Conservation (phyloP, 2,888 invertebrate genomes). For the Drosophila recens region DNA sequence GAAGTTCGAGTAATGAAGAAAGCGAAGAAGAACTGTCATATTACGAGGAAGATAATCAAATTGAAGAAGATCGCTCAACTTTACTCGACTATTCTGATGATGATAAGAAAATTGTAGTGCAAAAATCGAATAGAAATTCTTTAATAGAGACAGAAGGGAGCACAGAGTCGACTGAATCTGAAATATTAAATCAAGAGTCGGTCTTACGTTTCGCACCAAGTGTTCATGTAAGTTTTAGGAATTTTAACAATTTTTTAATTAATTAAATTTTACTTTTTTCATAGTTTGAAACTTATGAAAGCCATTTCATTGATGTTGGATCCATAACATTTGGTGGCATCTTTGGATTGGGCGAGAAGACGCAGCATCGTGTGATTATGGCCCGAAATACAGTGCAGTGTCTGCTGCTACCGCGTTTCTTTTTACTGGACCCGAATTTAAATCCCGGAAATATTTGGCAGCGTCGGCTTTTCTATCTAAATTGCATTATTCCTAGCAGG, state of each 20-base stretch:
- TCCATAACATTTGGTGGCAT: constrained; percentile 82
- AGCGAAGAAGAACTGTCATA: background rate
- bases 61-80: background rate
- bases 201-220: background rate
- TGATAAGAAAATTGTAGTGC: background rate
- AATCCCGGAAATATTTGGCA: constrained; percentile 85
- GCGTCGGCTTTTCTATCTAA: constrained; percentile 78
- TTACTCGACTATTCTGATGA: background rate
- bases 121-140: background rate
- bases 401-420: constrained; percentile 89
- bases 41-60: background rate
- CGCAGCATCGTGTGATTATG: constrained; percentile 89
- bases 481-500: constrained; percentile 82
- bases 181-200: constrained; percentile 5
- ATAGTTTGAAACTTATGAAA: constrained; percentile 53
- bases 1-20: background rate
- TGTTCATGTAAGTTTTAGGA: background rate
- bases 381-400: constrained; percentile 88
- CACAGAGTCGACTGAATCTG: constrained; percentile 21
- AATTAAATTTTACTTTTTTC: background rate
- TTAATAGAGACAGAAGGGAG: background rate
- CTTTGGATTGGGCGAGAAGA: constrained; percentile 90
- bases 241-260: background rate
- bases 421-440: constrained; percentile 87
- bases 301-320: constrained; percentile 84